Conservation (phyloP, 2,888 invertebrate genomes). For the Acheta domesticus region DNA sequence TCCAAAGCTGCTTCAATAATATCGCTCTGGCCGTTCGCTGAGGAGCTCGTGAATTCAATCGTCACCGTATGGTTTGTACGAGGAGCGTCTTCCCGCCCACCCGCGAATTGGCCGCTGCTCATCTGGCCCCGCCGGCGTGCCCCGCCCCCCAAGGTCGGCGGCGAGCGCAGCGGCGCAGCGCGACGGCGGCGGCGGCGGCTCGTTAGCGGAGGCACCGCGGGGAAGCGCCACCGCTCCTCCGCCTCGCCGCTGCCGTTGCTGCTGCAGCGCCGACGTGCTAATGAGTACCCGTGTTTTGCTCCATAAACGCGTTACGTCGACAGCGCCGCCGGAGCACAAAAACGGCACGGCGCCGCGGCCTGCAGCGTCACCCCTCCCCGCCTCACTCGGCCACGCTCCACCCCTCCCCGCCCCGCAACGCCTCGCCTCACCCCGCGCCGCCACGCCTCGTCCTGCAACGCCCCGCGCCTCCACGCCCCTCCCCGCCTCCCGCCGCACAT, state of each 20-base stretch:
- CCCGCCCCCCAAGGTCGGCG: too few relatives aligned
- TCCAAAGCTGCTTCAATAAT: too few relatives aligned
- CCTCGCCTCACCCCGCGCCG: too few relatives aligned
- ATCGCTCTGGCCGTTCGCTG: too few relatives aligned
- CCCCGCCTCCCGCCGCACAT: too few relatives aligned
- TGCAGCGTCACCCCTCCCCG: background rate
- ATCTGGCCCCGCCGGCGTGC: too few relatives aligned
- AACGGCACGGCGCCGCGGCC: background rate
- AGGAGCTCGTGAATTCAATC: too few relatives aligned
- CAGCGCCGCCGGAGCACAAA: background rate
- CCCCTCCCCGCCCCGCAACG: too few relatives aligned
- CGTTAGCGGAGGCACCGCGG: background rate
- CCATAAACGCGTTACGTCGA: background rate
- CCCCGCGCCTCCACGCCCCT: too few relatives aligned
- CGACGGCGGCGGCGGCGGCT: background rate
- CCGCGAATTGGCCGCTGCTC: too few relatives aligned
- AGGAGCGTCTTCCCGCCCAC: too few relatives aligned
- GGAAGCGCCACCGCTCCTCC: background rate
- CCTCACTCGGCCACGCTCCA: background rate
- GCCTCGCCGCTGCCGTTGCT: background rate
- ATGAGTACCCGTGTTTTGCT: slow-evolving; percentile 18
- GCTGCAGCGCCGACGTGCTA: background rate
- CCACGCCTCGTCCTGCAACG: background rate
- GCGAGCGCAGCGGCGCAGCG: background rate
- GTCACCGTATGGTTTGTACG: too few relatives aligned